These are phyloP conservation scores for Mesoclemmys tuberculata DNA, from an alignment of 2,113 vertebrate genomes.

Conservation along the genomic window DNA sequence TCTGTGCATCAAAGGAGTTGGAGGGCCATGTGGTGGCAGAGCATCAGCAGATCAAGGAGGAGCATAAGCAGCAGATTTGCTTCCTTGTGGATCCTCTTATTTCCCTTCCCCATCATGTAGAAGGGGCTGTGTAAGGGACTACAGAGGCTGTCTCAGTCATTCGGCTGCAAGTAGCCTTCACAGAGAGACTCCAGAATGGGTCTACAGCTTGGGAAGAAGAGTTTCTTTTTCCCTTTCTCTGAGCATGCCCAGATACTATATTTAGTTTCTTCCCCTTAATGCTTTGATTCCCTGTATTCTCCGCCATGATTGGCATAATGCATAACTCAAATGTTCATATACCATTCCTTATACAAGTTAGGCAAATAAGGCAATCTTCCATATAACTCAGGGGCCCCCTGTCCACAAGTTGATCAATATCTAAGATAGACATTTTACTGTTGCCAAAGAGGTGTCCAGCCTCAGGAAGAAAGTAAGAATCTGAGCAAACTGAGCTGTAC, in stretches of 20 bases:
- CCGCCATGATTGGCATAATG: background rate
- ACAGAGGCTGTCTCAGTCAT: background rate
- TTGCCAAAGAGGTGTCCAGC: background rate
- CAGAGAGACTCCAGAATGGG: background rate
- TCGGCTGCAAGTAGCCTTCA: background rate
- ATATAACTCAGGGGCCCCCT: rapidly evolving
- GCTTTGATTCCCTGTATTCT: background rate
- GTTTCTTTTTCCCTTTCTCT: background rate
- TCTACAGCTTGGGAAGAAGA: background rate
- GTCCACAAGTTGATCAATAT: rapidly evolving
- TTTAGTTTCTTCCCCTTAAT: background rate
- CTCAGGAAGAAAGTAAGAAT: background rate
- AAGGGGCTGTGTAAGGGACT: background rate
- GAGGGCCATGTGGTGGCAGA: background rate
- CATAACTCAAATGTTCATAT: background rate
- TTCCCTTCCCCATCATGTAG: rapidly evolving
- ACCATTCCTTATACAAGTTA: rapidly evolving
- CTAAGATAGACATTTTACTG: background rate
- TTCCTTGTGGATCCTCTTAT: background rate
- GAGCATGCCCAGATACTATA: background rate
- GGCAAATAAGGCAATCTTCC: background rate
- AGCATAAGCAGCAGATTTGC: background rate
- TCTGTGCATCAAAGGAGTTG: background rate
- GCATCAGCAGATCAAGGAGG: background rate
- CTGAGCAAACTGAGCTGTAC: background rate